Conservation (phyloP, 1,140 invertebrate species). For the Gryllus bimaculatus region DNA sequence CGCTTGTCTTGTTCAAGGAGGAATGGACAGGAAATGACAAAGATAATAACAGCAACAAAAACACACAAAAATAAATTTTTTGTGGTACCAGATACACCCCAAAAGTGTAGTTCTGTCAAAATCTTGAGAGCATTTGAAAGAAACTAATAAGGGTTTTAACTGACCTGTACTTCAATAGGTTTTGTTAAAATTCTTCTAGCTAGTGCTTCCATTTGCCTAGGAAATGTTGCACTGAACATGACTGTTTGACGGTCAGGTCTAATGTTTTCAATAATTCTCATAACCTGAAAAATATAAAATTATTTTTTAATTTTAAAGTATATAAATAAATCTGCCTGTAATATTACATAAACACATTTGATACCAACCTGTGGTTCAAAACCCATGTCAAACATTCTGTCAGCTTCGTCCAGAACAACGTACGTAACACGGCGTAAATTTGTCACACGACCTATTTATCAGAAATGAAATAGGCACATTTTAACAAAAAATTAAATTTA, state of each 20-base stretch:
- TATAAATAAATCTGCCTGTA: neutral
- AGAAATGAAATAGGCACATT: neutral
- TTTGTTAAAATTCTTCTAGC: slow-evolving; percentile 87
- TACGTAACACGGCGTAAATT: slow-evolving; percentile 94
- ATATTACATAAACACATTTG: neutral
- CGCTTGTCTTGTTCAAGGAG: too few relatives aligned
- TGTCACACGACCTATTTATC: slow-evolving; percentile 67
- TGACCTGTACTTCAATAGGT: slow-evolving; percentile 88
- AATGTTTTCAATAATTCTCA: slow-evolving; percentile 95
- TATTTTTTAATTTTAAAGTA: neutral
- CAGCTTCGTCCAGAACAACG: slow-evolving; percentile 96
- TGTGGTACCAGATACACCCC: too few relatives aligned
- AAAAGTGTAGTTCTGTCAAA: too few relatives aligned
- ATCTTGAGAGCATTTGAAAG: too few relatives aligned
- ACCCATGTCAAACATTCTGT: slow-evolving; percentile 99
- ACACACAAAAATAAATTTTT: too few relatives aligned
- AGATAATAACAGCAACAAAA: too few relatives aligned
- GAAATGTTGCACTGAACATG: slow-evolving; percentile 98
- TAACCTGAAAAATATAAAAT: slow-evolving; percentile 49
- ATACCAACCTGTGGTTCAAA: slow-evolving; percentile 88
- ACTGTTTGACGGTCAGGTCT: slow-evolving; percentile 96
- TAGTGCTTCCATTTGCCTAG: slow-evolving; percentile 96
- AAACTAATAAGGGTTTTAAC: neutral
- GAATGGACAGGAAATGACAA: too few relatives aligned
- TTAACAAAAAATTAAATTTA: slow-evolving; percentile 1